A percentile compares a stretch with the other conserved stretches of the same genome.
phyloP scores from a whole-genome alignment of 2,888 invertebrate genomes.

The Palloptera scutellata region DNA sequence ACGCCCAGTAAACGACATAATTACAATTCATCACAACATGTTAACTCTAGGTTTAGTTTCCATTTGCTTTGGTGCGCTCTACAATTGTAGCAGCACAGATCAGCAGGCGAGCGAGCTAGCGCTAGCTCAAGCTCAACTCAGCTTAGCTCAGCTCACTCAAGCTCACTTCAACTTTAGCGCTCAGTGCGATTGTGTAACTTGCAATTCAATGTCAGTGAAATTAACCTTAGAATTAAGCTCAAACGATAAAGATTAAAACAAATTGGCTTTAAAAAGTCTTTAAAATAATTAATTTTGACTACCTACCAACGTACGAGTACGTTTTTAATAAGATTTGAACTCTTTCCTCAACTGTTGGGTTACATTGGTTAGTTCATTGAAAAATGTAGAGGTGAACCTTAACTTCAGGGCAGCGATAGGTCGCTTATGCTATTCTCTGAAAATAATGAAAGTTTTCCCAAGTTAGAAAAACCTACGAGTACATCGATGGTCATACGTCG shows the following conservation, averaged over 20 bases:
- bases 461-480: neutral
- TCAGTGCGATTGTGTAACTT: slow-evolving; percentile 33
- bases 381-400: too few species aligned
- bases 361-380: too few species aligned
- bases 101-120: neutral
- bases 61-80: neutral
- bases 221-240: slow-evolving; percentile 24
- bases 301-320: too few species aligned
- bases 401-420: too few species aligned
- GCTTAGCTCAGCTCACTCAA: neutral
- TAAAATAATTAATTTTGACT: too few species aligned
- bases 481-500: too few species aligned
- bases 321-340: too few species aligned
- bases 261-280: too few species aligned
- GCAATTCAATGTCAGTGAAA: slow-evolving; percentile 40
- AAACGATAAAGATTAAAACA: too few species aligned
- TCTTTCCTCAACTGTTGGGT: too few species aligned
- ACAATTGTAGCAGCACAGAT: neutral
- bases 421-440: neutral
- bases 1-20: slow-evolving; percentile 42
- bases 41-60: slow-evolving; percentile 1
- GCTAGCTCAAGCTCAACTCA: neutral
- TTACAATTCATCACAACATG: slow-evolving; percentile 43
- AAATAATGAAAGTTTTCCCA: neutral
- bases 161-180: neutral